These are phyloP conservation scores for Zalophus californianus DNA, from an alignment of 2,797 vertebrate genomes.

Conservation along the genomic window DNA sequence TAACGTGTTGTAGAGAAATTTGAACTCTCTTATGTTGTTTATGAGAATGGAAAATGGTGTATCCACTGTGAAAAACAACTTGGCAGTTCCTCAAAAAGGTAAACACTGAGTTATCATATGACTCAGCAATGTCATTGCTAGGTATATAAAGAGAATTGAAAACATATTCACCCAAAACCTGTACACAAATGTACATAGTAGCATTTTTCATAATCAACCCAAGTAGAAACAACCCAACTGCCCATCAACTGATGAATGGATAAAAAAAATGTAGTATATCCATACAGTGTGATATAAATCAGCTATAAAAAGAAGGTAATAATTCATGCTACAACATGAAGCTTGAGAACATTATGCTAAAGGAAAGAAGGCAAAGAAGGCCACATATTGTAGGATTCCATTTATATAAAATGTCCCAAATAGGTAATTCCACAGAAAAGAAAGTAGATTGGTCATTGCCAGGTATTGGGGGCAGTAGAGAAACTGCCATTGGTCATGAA, in stretches of 20 bases:
- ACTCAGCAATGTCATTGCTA: neutral
- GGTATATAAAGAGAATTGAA: neutral
- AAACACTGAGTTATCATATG: neutral
- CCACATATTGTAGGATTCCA: neutral
- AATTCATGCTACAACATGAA: neutral
- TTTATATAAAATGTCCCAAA: neutral
- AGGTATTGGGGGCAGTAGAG: neutral
- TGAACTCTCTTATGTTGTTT: neutral
- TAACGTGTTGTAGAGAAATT: neutral
- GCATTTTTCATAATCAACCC: neutral
- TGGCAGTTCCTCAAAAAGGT: neutral
- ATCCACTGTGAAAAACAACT: neutral
- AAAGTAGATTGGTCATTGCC: neutral
- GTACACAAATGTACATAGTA: neutral
- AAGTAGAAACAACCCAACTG: neutral
- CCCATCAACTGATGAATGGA: neutral
- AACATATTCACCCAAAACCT: neutral
- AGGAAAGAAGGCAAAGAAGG: neutral
- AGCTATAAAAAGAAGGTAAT: neutral
- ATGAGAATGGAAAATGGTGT: neutral
- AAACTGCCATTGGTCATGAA: neutral
- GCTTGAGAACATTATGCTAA: neutral
- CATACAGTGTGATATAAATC: neutral
- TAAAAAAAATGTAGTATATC: neutral
- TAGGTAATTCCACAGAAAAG: neutral